Base-by-base conservation (phyloP, 2,113 vertebrate genomes). In the Takifugu flavidus region DNA sequence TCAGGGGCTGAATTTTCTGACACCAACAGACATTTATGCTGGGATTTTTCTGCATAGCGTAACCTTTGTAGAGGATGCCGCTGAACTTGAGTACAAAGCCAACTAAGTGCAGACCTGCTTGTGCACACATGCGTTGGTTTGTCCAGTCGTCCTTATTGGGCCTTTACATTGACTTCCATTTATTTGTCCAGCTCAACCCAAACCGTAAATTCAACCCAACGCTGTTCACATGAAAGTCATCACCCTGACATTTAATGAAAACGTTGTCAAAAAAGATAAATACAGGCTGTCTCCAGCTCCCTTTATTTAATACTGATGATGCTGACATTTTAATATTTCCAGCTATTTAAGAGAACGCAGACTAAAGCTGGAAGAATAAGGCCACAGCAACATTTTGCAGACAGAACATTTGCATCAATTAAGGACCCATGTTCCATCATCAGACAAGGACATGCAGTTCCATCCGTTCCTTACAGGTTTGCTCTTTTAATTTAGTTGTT, bases 1-100 rank as follows among this genome's bases (percentile, higher is more conserved):
- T 46, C 45, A n/a, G 0, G 3, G 57, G 57, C 43, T 25, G 28
- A 46, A 54, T 55, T 75, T 13, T 50, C 20, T 65, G 70, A 64
- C 59, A 65, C 53, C 25, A 42, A 10, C 47, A 71, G 56, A 58
- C 60, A 42, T 69, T 67, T 46, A 54, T 54, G 14, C 28, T 13
- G 26, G 46, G 49, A 10, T 10, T 47, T 39, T 55, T 58, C 43
- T 58, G 4, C 49, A 31, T 46, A 26, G 7, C 14, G 42, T 51
- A 62, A 47, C 42, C 42, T 46, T 49, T 31, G 15, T 43, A 34
- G 5, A 14, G 12, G 8, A 57, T 49, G n/a, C 34, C 54, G 29
- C 52, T 61, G 62, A 59, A 58, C 29, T 49, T 31, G 2, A 54
- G 53, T 55, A 51, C 34, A 39, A 34, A 34, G 43, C 1, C 57